Base-by-base conservation (phyloP, 1,140 invertebrate genomes). In the Lepidurus packardi region DNA sequence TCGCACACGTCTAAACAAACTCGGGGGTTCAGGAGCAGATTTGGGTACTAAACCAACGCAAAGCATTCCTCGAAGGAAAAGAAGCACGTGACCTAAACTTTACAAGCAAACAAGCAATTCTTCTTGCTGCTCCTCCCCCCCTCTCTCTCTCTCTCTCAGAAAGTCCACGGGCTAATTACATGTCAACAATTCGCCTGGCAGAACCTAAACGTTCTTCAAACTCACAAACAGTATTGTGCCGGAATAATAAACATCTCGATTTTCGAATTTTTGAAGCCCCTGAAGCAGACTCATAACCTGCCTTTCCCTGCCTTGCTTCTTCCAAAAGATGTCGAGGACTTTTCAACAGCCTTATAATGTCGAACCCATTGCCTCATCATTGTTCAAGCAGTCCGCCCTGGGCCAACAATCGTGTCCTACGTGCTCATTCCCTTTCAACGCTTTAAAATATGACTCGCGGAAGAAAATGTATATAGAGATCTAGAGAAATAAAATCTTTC, bases 61-160 rank as follows among this genome's bases (percentile, higher is more conserved):
- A 65, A 16, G 53, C 53, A 65, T 65, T 65, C 53, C 53, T 1
- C 16, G 16, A 13, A 7, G 53, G 53, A 65, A 65, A n/a, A n/a
- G 16, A 21, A n/a, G 53, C 53, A 65, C 53, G 53, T 65, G 53
- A 65, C 53, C 53, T 16, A 65, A 65, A 65, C 53, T 65, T 65
- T 4, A 65, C 16, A 65, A 9, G 53, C 53, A 65, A 65, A 65
- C 53, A 65, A 65, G 53, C 53, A 8, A 65, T 65, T 21, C 53
- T 65, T 65, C 34, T 16, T 9, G 53, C 53, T 0, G 0, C 25
- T 25, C 16, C 53, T 65, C 21, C 21, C 16, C 13, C 0, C 53
- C 21, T 8, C 13, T 16, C 53, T 65, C 21, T 1, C 16, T 16
- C 21, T 65, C 21, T 1, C 16, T 16, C 21, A 21, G 21, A 21